phyloP scores from a whole-genome alignment of 2,113 vertebrate genomes.

The Herpetotheres cachinnans region DNA sequence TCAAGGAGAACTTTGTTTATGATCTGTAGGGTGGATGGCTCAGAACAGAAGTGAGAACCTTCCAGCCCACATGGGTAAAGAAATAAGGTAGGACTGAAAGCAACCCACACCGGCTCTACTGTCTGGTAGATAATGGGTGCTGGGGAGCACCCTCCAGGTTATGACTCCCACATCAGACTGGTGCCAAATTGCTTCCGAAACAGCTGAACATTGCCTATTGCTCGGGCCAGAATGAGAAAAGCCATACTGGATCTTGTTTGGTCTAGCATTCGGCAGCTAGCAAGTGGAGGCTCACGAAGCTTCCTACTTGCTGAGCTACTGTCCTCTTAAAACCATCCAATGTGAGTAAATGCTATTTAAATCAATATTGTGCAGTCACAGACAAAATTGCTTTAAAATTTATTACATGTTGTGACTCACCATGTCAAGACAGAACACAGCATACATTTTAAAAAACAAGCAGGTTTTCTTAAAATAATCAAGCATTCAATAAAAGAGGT shows the following conservation, averaged over 20 bases:
- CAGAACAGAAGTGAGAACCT: not conserved
- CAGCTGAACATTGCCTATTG: not conserved
- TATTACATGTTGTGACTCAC: conserved; percentile 18
- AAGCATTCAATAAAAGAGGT: not conserved
- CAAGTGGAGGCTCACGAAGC: not conserved
- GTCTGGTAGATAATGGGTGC: not conserved
- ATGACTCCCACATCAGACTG: not conserved
- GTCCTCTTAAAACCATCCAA: not conserved
- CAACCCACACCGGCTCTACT: not conserved
- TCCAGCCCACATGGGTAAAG: not conserved
- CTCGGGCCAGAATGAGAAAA: not conserved
- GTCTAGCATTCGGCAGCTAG: not conserved
- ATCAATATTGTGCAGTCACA: conserved; percentile 5
- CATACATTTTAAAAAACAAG: conserved; percentile 46
- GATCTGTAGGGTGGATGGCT: not conserved
- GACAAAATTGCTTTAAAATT: conserved; percentile 59
- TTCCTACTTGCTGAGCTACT: not conserved
- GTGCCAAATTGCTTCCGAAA: not conserved
- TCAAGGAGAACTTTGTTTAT: not conserved
- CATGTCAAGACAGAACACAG: conserved; percentile 18
- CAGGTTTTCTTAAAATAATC: conserved; percentile 47
- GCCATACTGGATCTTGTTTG: not conserved
- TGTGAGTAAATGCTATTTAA: conserved; percentile 1
- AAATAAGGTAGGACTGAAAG: not conserved
- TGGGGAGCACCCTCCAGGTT: not conserved